phyloP scores from a whole-genome alignment of 2,797 vertebrate species.

The Peromyscus attwateri region DNA sequence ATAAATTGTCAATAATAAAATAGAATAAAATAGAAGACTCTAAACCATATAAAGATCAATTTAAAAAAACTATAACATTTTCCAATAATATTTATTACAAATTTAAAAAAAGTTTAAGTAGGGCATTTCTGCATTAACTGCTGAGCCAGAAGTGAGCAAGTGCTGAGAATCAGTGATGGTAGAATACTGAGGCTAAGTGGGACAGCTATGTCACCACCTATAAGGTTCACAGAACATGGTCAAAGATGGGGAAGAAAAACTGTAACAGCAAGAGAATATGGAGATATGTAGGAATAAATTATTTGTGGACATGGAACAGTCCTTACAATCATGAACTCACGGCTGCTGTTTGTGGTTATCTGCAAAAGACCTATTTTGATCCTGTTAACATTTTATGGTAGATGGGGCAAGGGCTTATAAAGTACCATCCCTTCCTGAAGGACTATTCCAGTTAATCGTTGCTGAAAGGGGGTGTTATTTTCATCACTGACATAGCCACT shows the following conservation, averaged over 20 bases:
- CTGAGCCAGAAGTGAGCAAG: background rate
- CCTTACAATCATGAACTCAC: too few relatives aligned
- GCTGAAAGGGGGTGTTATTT: background rate
- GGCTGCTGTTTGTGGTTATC: background rate
- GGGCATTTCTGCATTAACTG: background rate
- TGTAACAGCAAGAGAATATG: background rate
- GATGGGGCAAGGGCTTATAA: background rate
- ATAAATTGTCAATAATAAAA: background rate
- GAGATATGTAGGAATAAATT: background rate
- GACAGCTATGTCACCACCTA: background rate
- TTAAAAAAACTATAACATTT: background rate
- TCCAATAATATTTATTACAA: background rate
- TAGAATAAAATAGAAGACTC: background rate
- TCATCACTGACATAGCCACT: background rate
- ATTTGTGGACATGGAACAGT: background rate
- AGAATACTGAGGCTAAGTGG: background rate
- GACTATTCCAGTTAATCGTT: background rate
- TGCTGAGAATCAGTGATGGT: background rate
- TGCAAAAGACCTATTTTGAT: background rate
- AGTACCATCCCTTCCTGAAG: background rate
- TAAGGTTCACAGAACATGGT: background rate
- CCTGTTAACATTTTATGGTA: background rate
- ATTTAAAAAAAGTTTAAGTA: background rate
- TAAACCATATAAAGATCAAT: background rate
- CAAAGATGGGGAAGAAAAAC: background rate